Evolutionary conservation across 2,888 invertebrate species (phyloP).

Genomic region (Synergus itoensis): DNA sequence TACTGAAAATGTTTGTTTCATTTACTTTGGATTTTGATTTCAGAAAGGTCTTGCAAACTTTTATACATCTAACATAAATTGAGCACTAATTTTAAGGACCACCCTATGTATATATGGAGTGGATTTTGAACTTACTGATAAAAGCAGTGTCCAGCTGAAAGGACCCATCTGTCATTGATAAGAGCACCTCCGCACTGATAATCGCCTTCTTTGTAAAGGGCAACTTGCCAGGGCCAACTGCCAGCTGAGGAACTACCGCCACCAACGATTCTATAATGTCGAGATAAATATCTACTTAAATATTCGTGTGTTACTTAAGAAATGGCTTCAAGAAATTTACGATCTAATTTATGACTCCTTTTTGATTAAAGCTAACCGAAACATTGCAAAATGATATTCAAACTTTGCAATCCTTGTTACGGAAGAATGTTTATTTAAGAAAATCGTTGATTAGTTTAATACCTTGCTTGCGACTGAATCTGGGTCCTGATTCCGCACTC

Average conservation of each 20-base stretch:
- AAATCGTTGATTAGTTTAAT: slow-evolving; percentile 53
- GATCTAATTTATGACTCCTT: neutral
- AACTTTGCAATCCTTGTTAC: too few species aligned
- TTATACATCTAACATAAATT: neutral
- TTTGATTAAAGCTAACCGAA: neutral
- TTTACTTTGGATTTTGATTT: neutral
- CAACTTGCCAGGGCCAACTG: slow-evolving; percentile 93
- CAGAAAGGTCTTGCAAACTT: neutral
- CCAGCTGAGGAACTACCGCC: slow-evolving; percentile 88
- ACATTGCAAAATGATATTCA: neutral
- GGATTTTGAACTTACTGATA: slow-evolving; percentile 83
- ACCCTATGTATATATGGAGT: neutral
- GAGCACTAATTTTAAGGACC: neutral
- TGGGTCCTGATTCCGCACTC: slow-evolving; percentile 87
- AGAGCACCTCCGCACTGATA: slow-evolving; percentile 91
- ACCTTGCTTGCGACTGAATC: slow-evolving; percentile 84
- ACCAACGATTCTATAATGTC: slow-evolving; percentile 86
- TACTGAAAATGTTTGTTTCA: slow-evolving; percentile 77
- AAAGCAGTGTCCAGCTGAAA: slow-evolving; percentile 91
- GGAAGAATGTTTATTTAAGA: too few species aligned
- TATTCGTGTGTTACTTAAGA: slow-evolving; percentile 11
- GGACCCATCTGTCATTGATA: slow-evolving; percentile 85
- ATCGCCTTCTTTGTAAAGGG: slow-evolving; percentile 90
- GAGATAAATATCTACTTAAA: slow-evolving; percentile 58
- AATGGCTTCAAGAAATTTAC: neutral